These are phyloP conservation scores for Ammodytes dubius DNA, from an alignment of 2,113 vertebrate genomes.

Conservation along the genomic window DNA sequence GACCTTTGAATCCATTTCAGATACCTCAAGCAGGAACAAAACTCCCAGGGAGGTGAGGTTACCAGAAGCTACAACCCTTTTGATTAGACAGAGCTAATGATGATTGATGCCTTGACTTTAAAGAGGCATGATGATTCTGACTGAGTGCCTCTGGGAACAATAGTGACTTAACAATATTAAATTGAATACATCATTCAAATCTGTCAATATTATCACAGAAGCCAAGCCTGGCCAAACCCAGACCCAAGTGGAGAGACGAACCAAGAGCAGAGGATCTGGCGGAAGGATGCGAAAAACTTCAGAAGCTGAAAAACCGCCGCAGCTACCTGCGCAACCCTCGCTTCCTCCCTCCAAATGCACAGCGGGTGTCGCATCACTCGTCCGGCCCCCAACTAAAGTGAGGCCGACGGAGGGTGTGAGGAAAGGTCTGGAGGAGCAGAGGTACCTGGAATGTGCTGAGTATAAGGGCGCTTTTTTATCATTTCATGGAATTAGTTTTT, in stretches of 20 bases:
- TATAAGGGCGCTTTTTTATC: neutral
- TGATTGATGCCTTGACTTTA: neutral
- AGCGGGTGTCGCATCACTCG: slow-evolving; percentile 85
- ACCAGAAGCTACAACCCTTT: neutral
- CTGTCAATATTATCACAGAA: slow-evolving; percentile 69
- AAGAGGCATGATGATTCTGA: neutral
- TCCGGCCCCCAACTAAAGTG: slow-evolving; percentile 78
- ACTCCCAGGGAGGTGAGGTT: slow-evolving; percentile 66
- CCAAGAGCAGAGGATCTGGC: slow-evolving; percentile 65
- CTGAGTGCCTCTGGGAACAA: neutral
- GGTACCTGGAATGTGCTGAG: slow-evolving; percentile 76
- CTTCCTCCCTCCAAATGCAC: slow-evolving; percentile 86
- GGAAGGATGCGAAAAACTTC: slow-evolving; percentile 65
- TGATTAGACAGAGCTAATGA: neutral
- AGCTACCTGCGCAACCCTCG: slow-evolving; percentile 90
- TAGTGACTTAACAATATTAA: too few species aligned
- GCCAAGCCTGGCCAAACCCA: slow-evolving; percentile 51
- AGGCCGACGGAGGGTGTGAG: slow-evolving; percentile 38
- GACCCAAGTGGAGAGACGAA: slow-evolving; percentile 70
- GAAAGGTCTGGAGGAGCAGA: slow-evolving; percentile 52
- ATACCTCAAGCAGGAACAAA: slow-evolving; percentile 21
- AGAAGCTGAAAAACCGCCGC: slow-evolving; percentile 79
- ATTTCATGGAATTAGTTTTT: neutral
- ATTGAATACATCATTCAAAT: neutral
- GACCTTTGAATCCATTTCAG: slow-evolving; percentile 50